A percentile compares a stretch with the other conserved stretches of the same genome.
Evolutionary conservation across 1,140 invertebrate genomes (phyloP).

Genomic region (Teleogryllus occipitalis): DNA sequence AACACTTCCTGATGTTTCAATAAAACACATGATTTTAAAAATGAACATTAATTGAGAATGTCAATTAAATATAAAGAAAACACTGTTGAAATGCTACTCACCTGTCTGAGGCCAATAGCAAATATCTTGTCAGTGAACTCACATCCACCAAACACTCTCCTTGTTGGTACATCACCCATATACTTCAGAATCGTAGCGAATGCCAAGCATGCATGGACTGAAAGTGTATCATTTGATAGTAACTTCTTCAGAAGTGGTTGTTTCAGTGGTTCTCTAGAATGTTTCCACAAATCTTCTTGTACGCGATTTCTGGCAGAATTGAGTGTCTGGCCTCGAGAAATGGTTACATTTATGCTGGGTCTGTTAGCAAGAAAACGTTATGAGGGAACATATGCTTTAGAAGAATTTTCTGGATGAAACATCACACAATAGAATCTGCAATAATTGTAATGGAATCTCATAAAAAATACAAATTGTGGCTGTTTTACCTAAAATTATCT

Average conservation of each 20-base stretch:
- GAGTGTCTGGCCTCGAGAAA: constrained; percentile 53
- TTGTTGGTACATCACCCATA: constrained; percentile 86
- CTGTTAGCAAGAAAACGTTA: constrained; percentile 48
- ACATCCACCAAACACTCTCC: constrained; percentile 54
- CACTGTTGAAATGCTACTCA: constrained; percentile 32
- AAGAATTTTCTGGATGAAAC: background rate
- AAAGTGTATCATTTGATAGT: constrained; percentile 61
- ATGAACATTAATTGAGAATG: no score
- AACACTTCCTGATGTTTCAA: constrained; percentile 51
- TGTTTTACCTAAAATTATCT: constrained; percentile 77
- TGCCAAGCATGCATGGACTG: constrained; percentile 61
- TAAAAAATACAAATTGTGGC: background rate
- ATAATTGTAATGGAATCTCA: background rate
- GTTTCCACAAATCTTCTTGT: constrained; percentile 67
- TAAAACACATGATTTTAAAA: no score
- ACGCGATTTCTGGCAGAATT: constrained; percentile 48
- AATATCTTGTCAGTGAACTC: constrained; percentile 89
- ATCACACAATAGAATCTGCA: background rate
- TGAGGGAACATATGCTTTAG: background rate
- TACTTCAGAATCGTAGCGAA: constrained; percentile 85
- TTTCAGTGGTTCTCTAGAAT: constrained; percentile 75
- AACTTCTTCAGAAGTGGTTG: constrained; percentile 80
- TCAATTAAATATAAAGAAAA: no score
- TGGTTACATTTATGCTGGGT: constrained; percentile 37
- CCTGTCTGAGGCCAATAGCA: constrained; percentile 64